Conservation (phyloP, 2,888 invertebrate genomes). For the Pollenia labialis region DNA sequence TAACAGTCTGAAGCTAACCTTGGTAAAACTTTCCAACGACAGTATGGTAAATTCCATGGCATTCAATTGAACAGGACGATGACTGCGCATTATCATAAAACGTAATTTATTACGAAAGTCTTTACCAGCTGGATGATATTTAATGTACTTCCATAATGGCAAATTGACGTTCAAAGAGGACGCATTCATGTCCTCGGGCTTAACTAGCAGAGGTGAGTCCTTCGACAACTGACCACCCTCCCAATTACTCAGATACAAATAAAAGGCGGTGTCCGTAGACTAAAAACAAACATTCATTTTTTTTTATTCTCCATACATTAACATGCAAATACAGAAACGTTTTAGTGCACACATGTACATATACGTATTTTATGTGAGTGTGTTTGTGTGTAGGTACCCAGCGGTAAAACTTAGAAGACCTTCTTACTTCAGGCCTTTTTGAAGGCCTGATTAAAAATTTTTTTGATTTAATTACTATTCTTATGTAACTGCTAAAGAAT, state of each 20-base stretch:
- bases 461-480: too few relatives aligned
- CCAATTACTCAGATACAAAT: constrained; percentile 76
- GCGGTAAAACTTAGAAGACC: too few relatives aligned
- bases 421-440: too few relatives aligned
- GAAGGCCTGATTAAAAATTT: too few relatives aligned
- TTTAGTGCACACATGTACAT: too few relatives aligned
- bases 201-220: constrained; percentile 46
- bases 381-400: too few relatives aligned
- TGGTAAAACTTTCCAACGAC: constrained; percentile 74
- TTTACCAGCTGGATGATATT: constrained; percentile 70
- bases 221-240: constrained; percentile 74
- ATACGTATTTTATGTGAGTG: too few relatives aligned
- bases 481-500: too few relatives aligned
- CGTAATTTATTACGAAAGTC: constrained; percentile 74
- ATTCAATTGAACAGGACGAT: constrained; percentile 76
- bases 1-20: neutral
- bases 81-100: constrained; percentile 77
- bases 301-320: neutral
- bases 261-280: constrained; percentile 73
- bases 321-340: too few relatives aligned
- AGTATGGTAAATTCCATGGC: constrained; percentile 77
- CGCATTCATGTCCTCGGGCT: constrained; percentile 36
- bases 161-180: constrained; percentile 39
- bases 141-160: constrained; percentile 52
- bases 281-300: constrained; percentile 35